Evolutionary conservation across 2,888 invertebrate genomes (phyloP), one percentile per base, ranked within the genome.

Genomic region (Oscheius sp.): DNA sequence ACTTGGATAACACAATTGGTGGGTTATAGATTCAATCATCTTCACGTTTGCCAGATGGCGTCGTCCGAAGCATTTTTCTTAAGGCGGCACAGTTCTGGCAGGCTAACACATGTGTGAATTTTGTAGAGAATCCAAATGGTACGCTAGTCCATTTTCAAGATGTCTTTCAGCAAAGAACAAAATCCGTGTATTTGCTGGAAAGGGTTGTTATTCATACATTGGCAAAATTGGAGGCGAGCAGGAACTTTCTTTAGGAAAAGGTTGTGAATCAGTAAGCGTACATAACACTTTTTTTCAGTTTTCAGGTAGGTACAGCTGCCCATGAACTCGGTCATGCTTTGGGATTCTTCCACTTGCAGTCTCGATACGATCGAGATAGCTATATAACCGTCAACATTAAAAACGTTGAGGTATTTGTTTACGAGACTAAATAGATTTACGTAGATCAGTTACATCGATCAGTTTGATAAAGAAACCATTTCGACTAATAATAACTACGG

Each of bases 321-420:
- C 85, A 84, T 65, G 84, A 84, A 56, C 66, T 84, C 33, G 84
- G 77, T 57, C 85, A 85, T 68, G 78, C 83, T 4, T 67, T 85
- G 17, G 80, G 84, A 2, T 73, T 85, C 68, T 85, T 80, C 73
- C 84, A 84, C 65, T 75, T 73, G n/a, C 84, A 85, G 33, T 74
- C 79, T 0, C 64, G 84, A 12, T 70, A 73, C 36, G 84, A 84
- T 63, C 67, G 82, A 50, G 78, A 82, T 30, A 26, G 33, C 3
- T 57, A 33, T 22, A 64, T 69, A 24, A 57, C 69, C 1, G 45
- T 69, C n/a, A 69, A 57, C 30, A 33, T 33, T 28, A 54, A 24
- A 36, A 69, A 69, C 54, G 50, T 69, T 14, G 33, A 33, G 56
- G 64, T 50, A n/a, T 28, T 14, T 17, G 6, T 8, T 2, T 22